Base-by-base conservation (phyloP, 2,797 vertebrate genomes). In the Myripristis murdjan region DNA sequence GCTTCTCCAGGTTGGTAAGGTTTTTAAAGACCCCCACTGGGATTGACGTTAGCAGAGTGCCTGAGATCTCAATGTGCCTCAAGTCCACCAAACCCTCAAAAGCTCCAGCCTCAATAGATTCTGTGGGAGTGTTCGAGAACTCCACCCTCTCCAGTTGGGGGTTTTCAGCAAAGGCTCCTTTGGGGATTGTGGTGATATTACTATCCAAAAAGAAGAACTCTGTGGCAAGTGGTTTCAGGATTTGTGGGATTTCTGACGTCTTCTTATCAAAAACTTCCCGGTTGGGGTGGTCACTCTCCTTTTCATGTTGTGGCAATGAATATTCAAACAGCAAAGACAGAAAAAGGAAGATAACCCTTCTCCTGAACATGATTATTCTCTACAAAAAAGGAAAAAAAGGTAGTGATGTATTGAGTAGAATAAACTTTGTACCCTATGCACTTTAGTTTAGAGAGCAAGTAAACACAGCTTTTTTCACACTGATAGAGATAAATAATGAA, bases 131-230 rank as follows among this genome's bases (percentile, higher is more conserved):
- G 22, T 70, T 49, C 1, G 94, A 35, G 70, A 96, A 95, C 4
- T 92, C 89, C 59, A 97, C 75, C 26, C 85, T 94, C 48, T 74
- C 59, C 44, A 96, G 81, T 5, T 87, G 82, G 16, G 90, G 75
- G 83, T 87, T 95, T 75, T 87, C 76, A 26, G 57, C 59, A 79
- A 97, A 95, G 20, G 93, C 93, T 67, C 76, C 90, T 79, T 76
- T 86, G 1, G 84, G 92, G 62, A 97, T 87, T 28, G 76, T 76
- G 31, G 48, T 53, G 66, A 97, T 89, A 8, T 58, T 37, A 52
- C 95, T 95, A 0, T 64, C 4, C 31, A 95, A 7, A 70, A 97
- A 95, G 39, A 85, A 92, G 28, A 96, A 83, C 33, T 95, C 89
- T 5, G 78, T 93, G 46, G 89, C 71, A 18, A 56, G 87, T 53